Percentiles rank a stretch among this genome's conserved stretches.
phyloP scores from a whole-genome alignment of 2,113 vertebrate genomes.

The Diadophis punctatus region DNA sequence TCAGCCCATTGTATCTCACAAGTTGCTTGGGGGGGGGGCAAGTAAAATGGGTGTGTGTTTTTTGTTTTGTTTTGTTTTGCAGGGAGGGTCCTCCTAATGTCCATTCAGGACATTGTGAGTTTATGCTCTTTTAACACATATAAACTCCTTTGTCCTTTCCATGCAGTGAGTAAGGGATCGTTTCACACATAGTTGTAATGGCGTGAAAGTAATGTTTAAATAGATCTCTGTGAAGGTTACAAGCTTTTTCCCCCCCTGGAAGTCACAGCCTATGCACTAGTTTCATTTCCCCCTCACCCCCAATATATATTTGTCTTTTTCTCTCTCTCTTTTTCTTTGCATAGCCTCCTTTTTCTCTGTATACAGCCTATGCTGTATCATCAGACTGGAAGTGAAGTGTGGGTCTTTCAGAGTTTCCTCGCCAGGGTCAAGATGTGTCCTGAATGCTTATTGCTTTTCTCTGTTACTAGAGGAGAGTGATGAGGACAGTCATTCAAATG shows the following conservation, averaged over 20 bases:
- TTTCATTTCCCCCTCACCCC: not conserved
- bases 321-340: not conserved
- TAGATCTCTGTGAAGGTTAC: not conserved
- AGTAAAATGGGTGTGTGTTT: not conserved
- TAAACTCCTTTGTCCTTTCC: not conserved
- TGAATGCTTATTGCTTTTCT: not conserved
- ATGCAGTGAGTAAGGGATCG: accelerated
- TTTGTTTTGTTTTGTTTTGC: not conserved
- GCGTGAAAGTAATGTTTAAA: not conserved
- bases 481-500: not conserved
- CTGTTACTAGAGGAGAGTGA: not conserved
- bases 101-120: not conserved
- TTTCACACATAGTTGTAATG: not conserved
- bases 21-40: not conserved
- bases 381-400: not conserved
- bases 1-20: not conserved
- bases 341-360: not conserved
- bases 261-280: not conserved
- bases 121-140: accelerated
- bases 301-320: not conserved
- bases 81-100: not conserved
- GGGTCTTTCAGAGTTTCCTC: not conserved
- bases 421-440: not conserved
- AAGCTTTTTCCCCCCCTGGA: not conserved
- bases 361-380: not conserved